Base-by-base conservation (phyloP, 2,797 vertebrate genomes). In the Platyrinchus mystaceus region DNA sequence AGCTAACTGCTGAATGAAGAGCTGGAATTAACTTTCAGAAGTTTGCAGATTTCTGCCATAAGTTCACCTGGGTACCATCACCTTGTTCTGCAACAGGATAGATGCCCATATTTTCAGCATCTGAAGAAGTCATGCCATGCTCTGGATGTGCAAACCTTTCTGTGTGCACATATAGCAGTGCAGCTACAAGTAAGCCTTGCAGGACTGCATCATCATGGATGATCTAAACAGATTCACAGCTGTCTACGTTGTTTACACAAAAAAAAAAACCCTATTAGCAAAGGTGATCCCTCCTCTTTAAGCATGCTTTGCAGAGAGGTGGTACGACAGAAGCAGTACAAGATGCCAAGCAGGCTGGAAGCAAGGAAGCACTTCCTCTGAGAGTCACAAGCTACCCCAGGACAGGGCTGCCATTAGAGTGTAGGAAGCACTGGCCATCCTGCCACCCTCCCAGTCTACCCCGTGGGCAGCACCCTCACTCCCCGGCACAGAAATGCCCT, bases 341-440 rank as follows among this genome's bases (percentile, higher is more conserved):
- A 78, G 26, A 27, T 2, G 11, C 14, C 63, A 44, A 32, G 17
- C 21, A 58, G 58, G 49, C 24, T 56, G 64, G 19, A 77, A 52
- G 55, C 59, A 85, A 37, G 46, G 44, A 63, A 41, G 30, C 12
- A 18, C 41, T 78, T 56, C 30, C 27, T 68, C 23, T 0, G 0
- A 44, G 53, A 47, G 43, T 32, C 0, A 0, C 26, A 43, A 60
- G 23, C 27, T 1, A 1, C 8, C 24, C 20, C 2, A 7, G 0
- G 0, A 23, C 49, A 37, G 37, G 36, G 66, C 49, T 86, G n/a
- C 30, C 3, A 6, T 0, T 2, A 1, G 32, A 52, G 56, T 8
- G 32, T 28, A 75, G 56, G 11, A 8, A 13, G 4, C 4, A 1
- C 12, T 5, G 2, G n/a, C 27, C 3, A 1, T 12, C 30, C 41